Base-by-base conservation (phyloP, 2,888 invertebrate species). In the Calliphora vomitoria region DNA sequence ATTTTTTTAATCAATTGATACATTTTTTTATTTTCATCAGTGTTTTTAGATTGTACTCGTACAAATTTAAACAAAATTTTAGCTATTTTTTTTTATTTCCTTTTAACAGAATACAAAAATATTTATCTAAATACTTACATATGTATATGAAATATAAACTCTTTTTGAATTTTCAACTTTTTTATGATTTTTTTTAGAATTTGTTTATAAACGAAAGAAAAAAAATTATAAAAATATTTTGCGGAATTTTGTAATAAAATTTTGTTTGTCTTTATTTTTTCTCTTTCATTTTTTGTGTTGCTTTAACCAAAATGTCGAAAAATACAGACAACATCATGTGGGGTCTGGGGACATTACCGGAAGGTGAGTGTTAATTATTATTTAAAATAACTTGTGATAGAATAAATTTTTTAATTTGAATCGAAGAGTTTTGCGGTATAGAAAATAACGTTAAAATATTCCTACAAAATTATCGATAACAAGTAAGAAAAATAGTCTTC, bases 321-420 rank as follows among this genome's bases (percentile, higher is more conserved):
- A 66, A 72, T 75, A 95, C 97, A 98, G 98, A 98, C 91, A 94
- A 94, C 97, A 98, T 98, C 96, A 98, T 98, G 98, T 98, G 98
- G 98, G 98, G 98, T 95, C 96, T 98, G 96, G 98, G 98, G 96
- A 97, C 98, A 95, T 97, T 98, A 96, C 98, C 98, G 95, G 98
- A 98, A 96, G 98, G 98, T 98, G 96, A 97, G 97, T 97, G 66
- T n/a, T n/a, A 44, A n/a, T 5, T 13, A 15, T 4, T 50, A 4
- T 58, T 25, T 3, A 3, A n/a, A n/a, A n/a, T n/a, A n/a, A n/a
- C n/a, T n/a, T 31, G 2, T 31, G 31, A 31, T 4, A 68, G 11
- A n/a, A n/a, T n/a, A n/a, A n/a, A n/a, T n/a, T n/a, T 47, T 50
- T 50, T n/a, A 50, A 50, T 50, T 50, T n/a, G n/a, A n/a, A n/a